Evolutionary conservation across 2,888 invertebrate species (phyloP), one percentile per base, ranked within the genome.

Genomic region (Vannuccia rotundouncinata): DNA sequence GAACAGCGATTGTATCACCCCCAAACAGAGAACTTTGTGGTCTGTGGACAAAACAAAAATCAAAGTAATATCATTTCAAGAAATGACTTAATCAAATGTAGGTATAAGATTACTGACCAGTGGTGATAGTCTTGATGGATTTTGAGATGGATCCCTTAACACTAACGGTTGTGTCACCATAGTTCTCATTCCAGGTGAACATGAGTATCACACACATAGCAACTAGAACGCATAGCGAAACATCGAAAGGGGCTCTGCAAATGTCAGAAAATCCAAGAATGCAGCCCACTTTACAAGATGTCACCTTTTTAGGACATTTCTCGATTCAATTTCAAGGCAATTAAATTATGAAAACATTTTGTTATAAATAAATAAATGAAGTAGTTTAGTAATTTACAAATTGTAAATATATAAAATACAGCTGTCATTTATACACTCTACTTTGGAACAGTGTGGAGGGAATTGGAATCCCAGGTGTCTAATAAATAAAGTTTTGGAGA

Each of bases 1-100:
- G 85, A 90, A 90, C 82, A 90, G 84, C 0, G 89, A 88, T 85
- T 90, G 90, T 78, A 89, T 88, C 79, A 89, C 82, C 2, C 90
- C 90, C 28, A 90, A 86, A 79, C 87, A 89, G 28, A 90, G 82
- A 0, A 90, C 85, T 82, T 88, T 89, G 73, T 82, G 84, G 83
- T 89, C 89, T 90, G 84, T 59, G 85, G 83, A 31, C n/a, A n/a
- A n/a, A n/a, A n/a, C n/a, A 45, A 74, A 79, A 60, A 60, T 0
- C 60, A 75, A 75, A 22, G 0, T 10, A 13, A 1, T 1, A 2
- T 1, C 1, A 28, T 1, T 0, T 2, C 0, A 28, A 25, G 17
- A 29, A 27, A 28, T 0, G 0, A 0, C n/a, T n/a, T n/a, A n/a
- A n/a, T n/a, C n/a, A n/a, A n/a, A n/a, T n/a, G n/a, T n/a, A n/a